Conservation (phyloP, 2,888 invertebrate genomes). For the Camptogramma bilineatum region DNA sequence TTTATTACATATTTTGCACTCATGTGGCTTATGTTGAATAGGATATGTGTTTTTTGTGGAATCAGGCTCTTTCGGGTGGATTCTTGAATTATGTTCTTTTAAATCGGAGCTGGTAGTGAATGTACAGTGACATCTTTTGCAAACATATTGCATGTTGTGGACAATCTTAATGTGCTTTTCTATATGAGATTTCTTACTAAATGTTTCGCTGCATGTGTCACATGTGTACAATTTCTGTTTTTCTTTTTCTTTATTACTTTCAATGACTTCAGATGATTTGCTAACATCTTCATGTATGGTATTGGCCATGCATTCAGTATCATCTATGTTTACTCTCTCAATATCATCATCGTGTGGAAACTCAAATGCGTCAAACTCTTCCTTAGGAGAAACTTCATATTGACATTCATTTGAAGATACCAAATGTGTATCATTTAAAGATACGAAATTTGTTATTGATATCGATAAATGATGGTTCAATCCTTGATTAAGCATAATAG, state of each 20-base stretch:
- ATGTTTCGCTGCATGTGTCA: neutral
- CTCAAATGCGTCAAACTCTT: neutral
- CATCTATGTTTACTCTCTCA: neutral
- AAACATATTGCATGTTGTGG: neutral
- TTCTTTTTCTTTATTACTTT: too few relatives aligned
- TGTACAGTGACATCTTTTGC: neutral
- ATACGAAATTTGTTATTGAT: neutral
- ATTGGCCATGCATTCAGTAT: neutral
- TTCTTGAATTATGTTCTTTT: neutral
- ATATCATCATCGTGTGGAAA: neutral
- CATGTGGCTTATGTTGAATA: too few relatives aligned
- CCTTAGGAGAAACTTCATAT: neutral
- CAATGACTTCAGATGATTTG: too few relatives aligned
- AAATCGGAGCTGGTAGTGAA: neutral
- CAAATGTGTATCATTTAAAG: neutral
- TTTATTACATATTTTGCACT: slow-evolving; percentile 9
- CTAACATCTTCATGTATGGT: too few relatives aligned
- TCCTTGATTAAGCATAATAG: neutral
- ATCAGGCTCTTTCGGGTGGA: neutral
- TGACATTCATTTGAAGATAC: neutral
- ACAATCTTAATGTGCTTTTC: neutral
- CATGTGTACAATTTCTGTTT: neutral
- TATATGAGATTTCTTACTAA: neutral
- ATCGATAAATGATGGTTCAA: neutral
- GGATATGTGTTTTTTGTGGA: neutral